Evolutionary conservation across 2,888 invertebrate genomes (phyloP).

Genomic region (Heteropelma amictum): DNA sequence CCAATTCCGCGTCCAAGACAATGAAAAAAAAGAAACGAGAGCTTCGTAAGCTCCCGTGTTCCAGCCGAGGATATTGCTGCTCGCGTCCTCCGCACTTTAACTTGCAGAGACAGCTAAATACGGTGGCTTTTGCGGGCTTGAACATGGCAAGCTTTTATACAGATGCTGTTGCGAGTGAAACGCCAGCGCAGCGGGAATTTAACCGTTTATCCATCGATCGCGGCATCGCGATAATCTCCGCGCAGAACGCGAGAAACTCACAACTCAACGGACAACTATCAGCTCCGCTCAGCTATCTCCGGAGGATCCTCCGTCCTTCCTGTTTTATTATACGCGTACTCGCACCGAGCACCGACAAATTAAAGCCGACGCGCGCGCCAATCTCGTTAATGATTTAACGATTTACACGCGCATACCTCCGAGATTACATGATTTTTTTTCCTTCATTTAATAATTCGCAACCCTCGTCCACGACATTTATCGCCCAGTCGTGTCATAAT

Average conservation of each 20-base stretch:
- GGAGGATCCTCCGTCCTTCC: slow-evolving; percentile 9
- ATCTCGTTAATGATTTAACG: slow-evolving; percentile 28
- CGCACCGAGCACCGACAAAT: slow-evolving; percentile 29
- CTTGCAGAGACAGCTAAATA: slow-evolving; percentile 19
- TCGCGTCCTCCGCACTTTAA: slow-evolving; percentile 36
- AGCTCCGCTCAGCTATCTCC: background rate
- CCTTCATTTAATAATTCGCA: background rate
- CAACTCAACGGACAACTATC: background rate
- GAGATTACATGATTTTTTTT: background rate
- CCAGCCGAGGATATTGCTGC: slow-evolving; percentile 40
- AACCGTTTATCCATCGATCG: slow-evolving; percentile 52
- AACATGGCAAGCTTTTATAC: background rate
- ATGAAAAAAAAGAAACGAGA: slow-evolving; percentile 4
- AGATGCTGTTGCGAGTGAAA: slow-evolving; percentile 55
- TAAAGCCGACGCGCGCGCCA: slow-evolving; percentile 4
- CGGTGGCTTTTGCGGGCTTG: background rate
- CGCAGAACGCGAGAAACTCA: slow-evolving; percentile 44
- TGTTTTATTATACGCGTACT: slow-evolving; percentile 7
- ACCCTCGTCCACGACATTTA: too few relatives aligned
- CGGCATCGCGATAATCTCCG: slow-evolving; percentile 51
- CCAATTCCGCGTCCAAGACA: background rate
- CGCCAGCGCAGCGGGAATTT: slow-evolving; percentile 60
- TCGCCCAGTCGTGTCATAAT: too few relatives aligned
- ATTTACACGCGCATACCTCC: slow-evolving; percentile 10
- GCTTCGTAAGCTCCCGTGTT: slow-evolving; percentile 16